Base-by-base conservation (phyloP, 2,797 vertebrate genomes). In the Acrocephalus scirpaceus region DNA sequence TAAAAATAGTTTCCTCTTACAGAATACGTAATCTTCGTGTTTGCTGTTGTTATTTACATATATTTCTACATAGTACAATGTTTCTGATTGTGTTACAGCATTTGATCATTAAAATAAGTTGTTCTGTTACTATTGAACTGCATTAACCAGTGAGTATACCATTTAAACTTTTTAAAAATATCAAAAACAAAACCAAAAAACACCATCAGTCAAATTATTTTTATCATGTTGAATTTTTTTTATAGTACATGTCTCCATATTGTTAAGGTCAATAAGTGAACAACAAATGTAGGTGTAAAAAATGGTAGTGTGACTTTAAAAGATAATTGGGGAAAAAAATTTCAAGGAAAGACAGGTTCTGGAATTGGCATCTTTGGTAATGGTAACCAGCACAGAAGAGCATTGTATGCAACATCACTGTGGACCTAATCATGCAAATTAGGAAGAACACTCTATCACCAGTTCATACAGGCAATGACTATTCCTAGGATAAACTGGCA, bases 81-180 rank as follows among this genome's bases (percentile, higher is more conserved):
- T 65, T 82, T 79, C 47, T 54, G 10, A 40, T 15, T 70, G 11
- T n/a, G 45, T 76, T 82, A 30, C 34, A 94, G 67, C 71, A 54
- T 90, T 86, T 93, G 71, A 70, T 57, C 64, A 86, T 54, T 44
- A n/a, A 83, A 97, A 84, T 11, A 89, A 93, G 54, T 40, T 67
- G 25, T 64, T 40, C 27, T 88, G 73, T 51, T 79, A 45, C 66
- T 80, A 56, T 17, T 70, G 61, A 66, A 89, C 25, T 15, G 64
- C 74, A 90, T 90, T 94, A 83, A 89, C 4, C 51, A 95, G 50
- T 16, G 73, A 61, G 4, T 36, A 38, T 26, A 94, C 13, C 13
- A 30, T 79, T 95, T 19, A 23, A 74, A 27, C 32, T 67, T 92
- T 38, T 12, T 38, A 38, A 19, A 27, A 60, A 32, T n/a, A n/a